Evolutionary conservation across 2,797 vertebrate species (phyloP).

Genomic region (Pangasius larnaudii): DNA sequence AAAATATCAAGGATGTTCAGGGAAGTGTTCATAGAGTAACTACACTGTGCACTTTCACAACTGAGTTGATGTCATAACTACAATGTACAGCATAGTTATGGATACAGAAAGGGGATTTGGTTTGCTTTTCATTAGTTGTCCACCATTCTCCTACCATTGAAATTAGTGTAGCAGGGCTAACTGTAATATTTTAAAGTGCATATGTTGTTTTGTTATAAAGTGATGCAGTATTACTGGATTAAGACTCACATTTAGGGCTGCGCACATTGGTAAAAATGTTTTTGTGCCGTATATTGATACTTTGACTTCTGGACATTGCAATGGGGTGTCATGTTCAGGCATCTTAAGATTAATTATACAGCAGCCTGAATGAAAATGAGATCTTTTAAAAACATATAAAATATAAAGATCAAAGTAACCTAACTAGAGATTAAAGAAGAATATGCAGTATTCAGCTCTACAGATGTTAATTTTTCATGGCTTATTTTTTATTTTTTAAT

Average conservation of each 20-base stretch:
- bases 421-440: slow-evolving; percentile 14
- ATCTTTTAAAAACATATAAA: slow-evolving; percentile 29
- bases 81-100: slow-evolving; percentile 3
- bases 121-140: slow-evolving; percentile 1
- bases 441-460: slow-evolving; percentile 32
- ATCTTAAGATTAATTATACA: slow-evolving; percentile 29
- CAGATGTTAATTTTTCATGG: slow-evolving; percentile 19
- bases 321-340: neutral
- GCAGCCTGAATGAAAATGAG: slow-evolving; percentile 15
- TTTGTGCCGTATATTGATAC: slow-evolving; percentile 2
- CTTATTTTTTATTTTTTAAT: slow-evolving; percentile 61
- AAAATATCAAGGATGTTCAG: slow-evolving; percentile 50
- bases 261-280: neutral
- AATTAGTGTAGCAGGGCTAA: slow-evolving; percentile 6
- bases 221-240: slow-evolving; percentile 5
- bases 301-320: slow-evolving; percentile 2
- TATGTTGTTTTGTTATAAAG: slow-evolving; percentile 13
- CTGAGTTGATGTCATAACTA: slow-evolving; percentile 26
- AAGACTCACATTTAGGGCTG: slow-evolving; percentile 14
- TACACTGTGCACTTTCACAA: slow-evolving; percentile 57
- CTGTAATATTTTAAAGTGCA: neutral
- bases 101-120: neutral
- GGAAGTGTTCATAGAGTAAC: slow-evolving; percentile 48
- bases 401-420: slow-evolving; percentile 21
- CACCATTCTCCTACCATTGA: slow-evolving; percentile 3